Evolutionary conservation across 2,888 invertebrate genomes (phyloP).

Genomic region (Holacanthella duospinosa): DNA sequence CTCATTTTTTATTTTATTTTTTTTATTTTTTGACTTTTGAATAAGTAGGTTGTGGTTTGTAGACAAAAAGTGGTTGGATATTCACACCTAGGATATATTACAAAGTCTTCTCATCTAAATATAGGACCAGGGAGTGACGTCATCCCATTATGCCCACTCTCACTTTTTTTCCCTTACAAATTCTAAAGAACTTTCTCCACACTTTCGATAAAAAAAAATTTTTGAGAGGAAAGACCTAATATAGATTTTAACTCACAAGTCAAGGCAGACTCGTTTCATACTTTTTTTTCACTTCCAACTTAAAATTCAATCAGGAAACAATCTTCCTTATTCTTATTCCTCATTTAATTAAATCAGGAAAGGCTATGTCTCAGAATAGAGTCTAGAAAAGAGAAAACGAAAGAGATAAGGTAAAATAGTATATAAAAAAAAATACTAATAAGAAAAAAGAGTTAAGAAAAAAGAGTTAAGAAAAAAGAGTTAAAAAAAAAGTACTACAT

Average conservation of each 20-base stretch:
- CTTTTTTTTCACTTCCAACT: background rate
- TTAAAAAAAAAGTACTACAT: no score
- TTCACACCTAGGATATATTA: no score
- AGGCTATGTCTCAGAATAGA: background rate
- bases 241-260: background rate
- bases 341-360: background rate
- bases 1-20: background rate
- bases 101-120: background rate
- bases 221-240: background rate
- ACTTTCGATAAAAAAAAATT: background rate
- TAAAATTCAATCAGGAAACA: constrained; percentile 3
- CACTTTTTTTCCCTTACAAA: background rate
- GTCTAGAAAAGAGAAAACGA: background rate
- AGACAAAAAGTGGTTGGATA: background rate
- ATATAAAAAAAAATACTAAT: no score
- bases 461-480: no score
- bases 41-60: background rate
- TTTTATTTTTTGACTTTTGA: background rate
- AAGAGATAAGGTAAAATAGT: background rate
- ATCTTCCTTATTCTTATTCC: background rate
- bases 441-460: no score
- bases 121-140: background rate
- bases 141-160: background rate
- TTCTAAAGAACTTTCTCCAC: background rate
- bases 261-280: background rate